Percentiles rank a stretch among this genome's conserved stretches.
These are phyloP conservation scores for Octomys mimax DNA, from an alignment of 2,797 vertebrate genomes.

Conservation along the genomic window DNA sequence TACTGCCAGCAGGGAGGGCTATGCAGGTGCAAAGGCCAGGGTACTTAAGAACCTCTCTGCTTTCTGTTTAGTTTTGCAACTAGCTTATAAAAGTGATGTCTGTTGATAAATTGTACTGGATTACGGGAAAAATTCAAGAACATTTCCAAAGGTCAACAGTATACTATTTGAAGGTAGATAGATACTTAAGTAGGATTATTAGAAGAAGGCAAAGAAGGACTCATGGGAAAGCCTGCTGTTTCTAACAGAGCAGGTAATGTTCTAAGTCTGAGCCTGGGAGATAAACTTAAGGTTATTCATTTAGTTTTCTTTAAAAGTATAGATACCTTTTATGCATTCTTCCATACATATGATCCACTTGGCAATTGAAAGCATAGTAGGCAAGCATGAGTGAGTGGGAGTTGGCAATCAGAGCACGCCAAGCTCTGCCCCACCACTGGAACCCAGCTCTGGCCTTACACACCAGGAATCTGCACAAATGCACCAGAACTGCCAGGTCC, in stretches of 20 bases:
- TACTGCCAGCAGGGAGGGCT: no score
- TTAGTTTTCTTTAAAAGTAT: background rate
- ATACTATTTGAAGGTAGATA: background rate
- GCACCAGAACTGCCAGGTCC: background rate
- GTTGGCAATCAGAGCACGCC: background rate
- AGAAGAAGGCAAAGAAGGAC: background rate
- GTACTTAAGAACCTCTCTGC: background rate
- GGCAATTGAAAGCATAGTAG: background rate
- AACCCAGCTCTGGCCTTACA: background rate
- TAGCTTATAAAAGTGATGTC: background rate
- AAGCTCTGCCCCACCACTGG: accelerated
- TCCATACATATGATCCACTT: background rate
- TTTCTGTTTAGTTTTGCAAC: background rate
- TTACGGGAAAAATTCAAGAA: background rate
- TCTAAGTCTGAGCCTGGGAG: background rate
- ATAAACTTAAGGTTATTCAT: background rate
- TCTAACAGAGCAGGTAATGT: background rate
- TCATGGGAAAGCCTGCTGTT: background rate
- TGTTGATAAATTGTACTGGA: background rate
- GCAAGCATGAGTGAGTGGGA: background rate
- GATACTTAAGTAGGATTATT: background rate
- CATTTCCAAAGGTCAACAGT: background rate
- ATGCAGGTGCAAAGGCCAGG: no score
- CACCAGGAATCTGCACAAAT: background rate
- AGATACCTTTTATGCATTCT: background rate